A percentile compares a stretch with the other conserved stretches of the same genome.
phyloP scores from a whole-genome alignment of 2,797 vertebrate species.

The Epinephelus coioides region DNA sequence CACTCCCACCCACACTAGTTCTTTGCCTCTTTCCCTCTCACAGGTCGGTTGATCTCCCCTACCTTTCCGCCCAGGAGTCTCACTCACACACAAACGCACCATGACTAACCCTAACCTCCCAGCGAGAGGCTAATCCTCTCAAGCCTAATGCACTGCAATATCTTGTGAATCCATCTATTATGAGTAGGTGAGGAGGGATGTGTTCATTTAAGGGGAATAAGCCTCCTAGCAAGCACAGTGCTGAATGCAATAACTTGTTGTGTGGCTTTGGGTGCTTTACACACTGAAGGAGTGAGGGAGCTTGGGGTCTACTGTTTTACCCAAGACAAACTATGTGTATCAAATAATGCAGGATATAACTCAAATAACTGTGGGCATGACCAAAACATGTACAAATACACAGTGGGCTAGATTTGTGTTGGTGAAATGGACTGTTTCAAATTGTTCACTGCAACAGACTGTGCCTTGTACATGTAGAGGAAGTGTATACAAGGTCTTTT shows the following conservation, averaged over 20 bases:
- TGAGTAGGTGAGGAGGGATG: slow-evolving; percentile 7
- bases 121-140: slow-evolving; percentile 3
- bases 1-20: background rate
- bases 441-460: no score
- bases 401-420: background rate
- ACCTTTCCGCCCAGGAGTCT: no score
- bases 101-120: background rate
- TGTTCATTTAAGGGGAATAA: slow-evolving; percentile 5
- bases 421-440: background rate
- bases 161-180: slow-evolving; percentile 17
- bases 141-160: background rate
- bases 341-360: background rate
- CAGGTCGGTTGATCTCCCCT: no score
- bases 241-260: background rate
- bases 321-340: background rate
- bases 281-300: background rate
- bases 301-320: background rate
- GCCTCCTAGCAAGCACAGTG: background rate
- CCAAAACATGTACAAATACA: background rate
- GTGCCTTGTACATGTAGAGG: no score
- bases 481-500: no score
- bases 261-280: background rate
- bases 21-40: background rate
- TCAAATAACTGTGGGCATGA: background rate
- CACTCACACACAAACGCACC: no score